Evolutionary conservation across 1,140 invertebrate genomes (phyloP), one percentile per base, ranked within the genome.

Genomic region (Temnothorax nylanderi): DNA sequence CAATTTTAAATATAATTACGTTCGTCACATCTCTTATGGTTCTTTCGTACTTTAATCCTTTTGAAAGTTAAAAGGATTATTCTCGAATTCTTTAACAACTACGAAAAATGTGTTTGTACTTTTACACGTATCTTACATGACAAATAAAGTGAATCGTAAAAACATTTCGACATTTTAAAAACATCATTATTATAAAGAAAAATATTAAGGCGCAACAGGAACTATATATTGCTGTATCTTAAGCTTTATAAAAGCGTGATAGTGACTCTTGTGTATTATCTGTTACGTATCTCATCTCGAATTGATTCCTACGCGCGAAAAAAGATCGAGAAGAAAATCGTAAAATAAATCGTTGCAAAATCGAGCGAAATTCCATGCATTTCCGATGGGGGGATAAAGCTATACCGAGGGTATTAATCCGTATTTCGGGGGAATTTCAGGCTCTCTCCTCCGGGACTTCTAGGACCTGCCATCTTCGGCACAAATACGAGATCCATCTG

Each of bases 401-500:
- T 65, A 76, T n/a, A 65, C n/a, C 44, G 58, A 90, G 37, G 18
- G 16, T 26, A 32, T 13, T 26, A 44, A 75, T 80, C 64, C 75
- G 18, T 11, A 10, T 49, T 64, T 74, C 44, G 44, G 3, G 11
- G 10, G 80, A 75, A 90, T 75, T 69, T 54, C 26, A 32, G 6
- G 1, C 41, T 62, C 56, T 4, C 37, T 41, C 37, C 37, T 37
- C 47, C 26, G 11, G 32, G 62, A 34, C 44, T n/a, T n/a, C n/a
- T n/a, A n/a, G n/a, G n/a, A n/a, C 47, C 58, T 58, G 8, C 11
- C 51, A 11, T 37, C 41, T 18, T 49, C 11, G 62, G 18, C 11
- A n/a, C 58, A 88, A 82, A 77, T 90, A 85, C 37, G 21, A 65
- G 78, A 84, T 44, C 58, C 72, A 64, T 37, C 71, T 54, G 85